These are phyloP conservation scores for Tachina grossa DNA, from an alignment of 2,888 invertebrate species.

Conservation along the genomic window DNA sequence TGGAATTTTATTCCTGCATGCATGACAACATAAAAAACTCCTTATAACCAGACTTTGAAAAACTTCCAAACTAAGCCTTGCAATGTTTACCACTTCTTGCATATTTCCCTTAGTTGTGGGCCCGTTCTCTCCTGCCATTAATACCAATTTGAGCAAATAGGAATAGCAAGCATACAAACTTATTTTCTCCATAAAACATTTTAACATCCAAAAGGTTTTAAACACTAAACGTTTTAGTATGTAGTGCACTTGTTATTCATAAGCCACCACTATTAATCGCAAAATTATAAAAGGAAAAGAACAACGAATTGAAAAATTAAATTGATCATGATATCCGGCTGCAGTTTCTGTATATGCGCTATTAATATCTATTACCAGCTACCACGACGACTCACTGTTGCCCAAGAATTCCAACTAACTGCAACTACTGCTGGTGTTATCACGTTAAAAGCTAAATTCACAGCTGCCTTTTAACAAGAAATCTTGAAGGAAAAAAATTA, in stretches of 20 bases:
- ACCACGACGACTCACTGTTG: conserved; percentile 39
- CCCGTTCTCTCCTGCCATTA: neutral
- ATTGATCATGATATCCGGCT: conserved; percentile 72
- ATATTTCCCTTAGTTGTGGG: neutral
- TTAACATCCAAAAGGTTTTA: conserved; percentile 58
- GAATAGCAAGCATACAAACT: conserved; percentile 22
- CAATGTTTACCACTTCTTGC: no score
- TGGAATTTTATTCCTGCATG: no score
- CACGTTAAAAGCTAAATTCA: conserved; percentile 41
- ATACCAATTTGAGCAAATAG: conserved; percentile 1
- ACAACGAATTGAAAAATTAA: conserved; percentile 66
- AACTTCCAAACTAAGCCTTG: no score
- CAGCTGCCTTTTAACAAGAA: conserved; percentile 60
- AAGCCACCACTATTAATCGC: conserved; percentile 26
- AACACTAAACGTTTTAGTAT: conserved; percentile 50
- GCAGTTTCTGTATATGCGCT: conserved; percentile 51
- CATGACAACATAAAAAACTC: no score
- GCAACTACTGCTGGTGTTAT: conserved; percentile 28
- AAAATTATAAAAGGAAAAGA: conserved; percentile 10
- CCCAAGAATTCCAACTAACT: neutral
- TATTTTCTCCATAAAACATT: conserved; percentile 17
- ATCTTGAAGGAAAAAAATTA: conserved; percentile 8
- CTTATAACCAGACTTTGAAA: no score
- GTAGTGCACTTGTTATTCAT: conserved; percentile 30
- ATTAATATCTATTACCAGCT: conserved; percentile 66